Conservation (phyloP, 2,888 invertebrate species). For the Xylota sylvarum region DNA sequence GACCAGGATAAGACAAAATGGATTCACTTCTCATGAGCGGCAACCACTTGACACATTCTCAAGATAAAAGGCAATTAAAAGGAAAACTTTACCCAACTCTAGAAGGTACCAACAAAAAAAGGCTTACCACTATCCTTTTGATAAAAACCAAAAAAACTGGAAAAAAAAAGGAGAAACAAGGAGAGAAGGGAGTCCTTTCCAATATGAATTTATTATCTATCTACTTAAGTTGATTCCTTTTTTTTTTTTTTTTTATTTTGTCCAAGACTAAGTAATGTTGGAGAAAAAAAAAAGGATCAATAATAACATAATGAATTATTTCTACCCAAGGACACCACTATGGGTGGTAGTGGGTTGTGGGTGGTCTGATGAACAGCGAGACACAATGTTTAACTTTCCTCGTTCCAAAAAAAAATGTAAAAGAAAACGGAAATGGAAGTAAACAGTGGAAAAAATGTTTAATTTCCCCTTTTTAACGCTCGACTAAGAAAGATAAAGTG, state of each 20-base stretch:
- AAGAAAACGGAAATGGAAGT: conserved; percentile 29
- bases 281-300: conserved; percentile 13
- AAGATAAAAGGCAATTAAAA: conserved; percentile 23
- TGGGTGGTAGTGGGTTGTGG: not conserved
- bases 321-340: conserved; percentile 33
- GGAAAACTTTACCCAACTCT: not conserved
- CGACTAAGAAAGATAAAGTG: conserved; percentile 19
- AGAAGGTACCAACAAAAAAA: not conserved
- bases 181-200: not conserved
- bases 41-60: conserved; percentile 10
- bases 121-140: conserved; percentile 4
- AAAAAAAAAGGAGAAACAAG: not conserved
- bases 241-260: not conserved
- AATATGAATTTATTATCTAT: conserved; percentile 35
- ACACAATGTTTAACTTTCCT: conserved; percentile 10
- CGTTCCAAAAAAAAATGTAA: not conserved
- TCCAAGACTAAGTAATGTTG: too few species aligned
- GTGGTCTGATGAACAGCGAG: not conserved
- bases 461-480: conserved; percentile 22
- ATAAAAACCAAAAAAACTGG: not conserved
- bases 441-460: conserved; percentile 19
- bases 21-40: not conserved
- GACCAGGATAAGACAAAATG: conserved; percentile 2
- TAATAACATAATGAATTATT: conserved; percentile 51
- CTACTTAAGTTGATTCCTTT: not conserved